Base-by-base conservation (phyloP, 2,113 vertebrate genomes). In the Phodopus roborovskii region DNA sequence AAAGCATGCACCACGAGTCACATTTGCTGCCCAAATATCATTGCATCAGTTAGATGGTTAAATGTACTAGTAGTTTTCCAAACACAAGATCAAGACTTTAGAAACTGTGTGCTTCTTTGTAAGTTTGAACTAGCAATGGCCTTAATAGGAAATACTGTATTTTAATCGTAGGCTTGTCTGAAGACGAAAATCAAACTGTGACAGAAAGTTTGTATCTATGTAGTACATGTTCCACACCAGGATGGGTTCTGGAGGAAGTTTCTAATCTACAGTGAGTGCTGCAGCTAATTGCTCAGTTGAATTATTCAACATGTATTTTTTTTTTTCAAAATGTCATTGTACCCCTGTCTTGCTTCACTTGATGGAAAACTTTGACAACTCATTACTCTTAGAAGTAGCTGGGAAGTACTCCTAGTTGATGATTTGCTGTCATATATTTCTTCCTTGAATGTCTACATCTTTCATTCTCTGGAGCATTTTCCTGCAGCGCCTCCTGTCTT, bases 391-490 rank as follows among this genome's bases (percentile, higher is more conserved):
- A 68, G 87, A 83, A 87, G 90, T 90, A 97, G 62, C 8, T 70
- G 74, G 70, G 66, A 64, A 79, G 3, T 74, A 50, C 86, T 90
- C 91, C 56, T 93, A 64, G 84, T 91, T 93, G 92, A 83, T 96
- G 90, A 95, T 81, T 87, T 97, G 68, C 94, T 91, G 90, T 94
- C 66, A 39, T 90, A 2, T 56, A 74, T 90, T 97, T 87, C 88
- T 86, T 85, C 78, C 89, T 85, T 28, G 60, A 95, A 92, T 86
- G 4, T 68, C 50, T 56, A 83, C 62, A 95, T 94, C 62, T 87
- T 91, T 96, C 90, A 84, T 93, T 94, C 74, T 96, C 77, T 58
- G 70, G 62, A 78, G 83, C 83, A 58, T 92, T 93, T 96, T 94
- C 36, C 79, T 92, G 79, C 56, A 60, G 50, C 3, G 10, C 70